Base-by-base conservation (phyloP, 2,797 vertebrate species). In the Molossus molossus region DNA sequence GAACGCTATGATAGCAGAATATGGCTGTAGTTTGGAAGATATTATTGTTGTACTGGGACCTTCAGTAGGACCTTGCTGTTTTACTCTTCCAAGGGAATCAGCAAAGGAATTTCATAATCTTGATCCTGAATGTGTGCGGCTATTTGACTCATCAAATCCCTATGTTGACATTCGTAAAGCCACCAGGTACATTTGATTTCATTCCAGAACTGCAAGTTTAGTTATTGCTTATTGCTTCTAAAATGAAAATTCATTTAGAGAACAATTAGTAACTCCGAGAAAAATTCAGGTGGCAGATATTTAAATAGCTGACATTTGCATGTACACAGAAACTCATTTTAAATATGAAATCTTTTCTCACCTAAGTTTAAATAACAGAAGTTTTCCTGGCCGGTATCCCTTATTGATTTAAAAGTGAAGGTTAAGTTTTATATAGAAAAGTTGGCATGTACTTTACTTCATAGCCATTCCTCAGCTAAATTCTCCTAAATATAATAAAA, bases 1-100 rank as follows among this genome's bases (percentile, higher is more conserved):
- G 87, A 98, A 98, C 50, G 98, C 99, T 83, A 99, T 99, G 99
- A 97, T 98, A 76, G 96, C 93, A 0, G 99, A 98, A 97, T 99
- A 99, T 11, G 98, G 98, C 65, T 99, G 99, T 95, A 94, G 95
- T 0, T 55, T 98, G 87, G 97, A 98, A 82, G 98, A 99, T 94
- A 99, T 99, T 50, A 64, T 98, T 79, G 99, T 99, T 87, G 99
- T 99, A 1, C 98, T 99, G 84, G 99, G 99, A 0, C 99, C 99
- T 0, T 99, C 99, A 3, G 99, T 99, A 62, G 99, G 99, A 33
- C 98, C 98, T 23, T 99, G 99, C 94, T 99, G 99, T 93, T 99
- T 99, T 97, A 99, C 97, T 57, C 98, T 99, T 96, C 98, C 98
- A 27, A 98, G 90, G 0, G 94, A 98, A 72, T 98, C 99, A 75